Evolutionary conservation across 2,888 invertebrate genomes (phyloP), one percentile per base, ranked within the genome.

Genomic region (Caenorhabditis imperialis): DNA sequence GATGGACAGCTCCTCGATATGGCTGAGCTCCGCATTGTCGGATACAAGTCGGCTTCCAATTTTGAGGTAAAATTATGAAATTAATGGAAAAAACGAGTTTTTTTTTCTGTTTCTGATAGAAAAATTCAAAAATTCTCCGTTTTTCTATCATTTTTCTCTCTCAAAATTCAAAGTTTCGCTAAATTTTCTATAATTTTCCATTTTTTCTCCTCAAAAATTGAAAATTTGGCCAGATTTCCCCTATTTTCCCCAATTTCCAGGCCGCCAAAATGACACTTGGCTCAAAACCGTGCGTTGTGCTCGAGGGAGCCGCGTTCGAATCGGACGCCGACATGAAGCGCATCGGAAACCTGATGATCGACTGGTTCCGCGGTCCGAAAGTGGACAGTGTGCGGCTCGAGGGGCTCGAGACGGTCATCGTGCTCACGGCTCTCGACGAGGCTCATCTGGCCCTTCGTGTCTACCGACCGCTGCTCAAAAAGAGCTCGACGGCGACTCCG

Each of bases 221-320:
- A n/a, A n/a, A n/a, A n/a, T n/a, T n/a, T n/a, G n/a, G n/a, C n/a
- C 5, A 40, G 14, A 40, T 18, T 6, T 40, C 14, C 14, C 14
- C 30, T 30, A 53, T 18, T 22, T 45, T 45, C n/a, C 45, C 14
- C 22, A 23, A 45, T 7, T 65, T 80, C 73, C 63, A 88, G 86
- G 75, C 92, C 61, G 92, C 93, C 57, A 95, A 94, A 89, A 92
- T 94, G 25, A 89, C 93, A 0, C 90, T 92, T 4, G 96, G 95
- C 5, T 92, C 92, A 0, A 99, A 98, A 89, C 97, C 98, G 0
- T 93, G 94, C 85, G 89, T 99, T 4, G 89, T 96, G 20, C 96
- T 99, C 87, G 93, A 94, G 88, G 98, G 99, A 0, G 93, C 95
- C 48, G 91, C 92, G 2, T 99, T 97, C 92, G 93, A 95, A 92